Percentiles rank a stretch among this genome's conserved stretches.
These are phyloP conservation scores for Drosophila bipectinata DNA, from an alignment of 1,140 invertebrate genomes.

Conservation along the genomic window DNA sequence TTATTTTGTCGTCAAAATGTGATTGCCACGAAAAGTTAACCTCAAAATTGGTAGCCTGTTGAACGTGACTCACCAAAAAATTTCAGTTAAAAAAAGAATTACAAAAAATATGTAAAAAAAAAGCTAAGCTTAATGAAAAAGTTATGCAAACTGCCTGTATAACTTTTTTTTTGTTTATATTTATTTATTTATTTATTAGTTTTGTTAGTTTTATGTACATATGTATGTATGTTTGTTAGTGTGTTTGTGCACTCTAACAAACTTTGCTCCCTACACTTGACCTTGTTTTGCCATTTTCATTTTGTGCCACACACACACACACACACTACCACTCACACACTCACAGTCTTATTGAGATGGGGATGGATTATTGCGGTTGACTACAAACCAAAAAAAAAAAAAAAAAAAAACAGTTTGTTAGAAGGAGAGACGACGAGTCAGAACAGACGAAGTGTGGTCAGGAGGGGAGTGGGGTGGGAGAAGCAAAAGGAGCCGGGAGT, in stretches of 20 bases:
- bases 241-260: conserved; percentile 68
- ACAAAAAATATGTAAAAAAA: not conserved
- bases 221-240: conserved; percentile 10
- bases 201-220: not conserved
- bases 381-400: conserved; percentile 28
- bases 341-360: conserved; percentile 37
- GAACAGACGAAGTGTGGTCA: not conserved
- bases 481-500: not conserved
- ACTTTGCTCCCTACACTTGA: conserved; percentile 81
- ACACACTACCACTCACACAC: conserved; percentile 18
- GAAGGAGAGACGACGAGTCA: not conserved
- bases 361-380: conserved; percentile 63
- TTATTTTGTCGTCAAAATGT: conserved; percentile 64
- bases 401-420: conserved; percentile 27
- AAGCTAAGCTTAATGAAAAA: conserved; percentile 56
- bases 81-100: not conserved
- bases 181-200: conserved; percentile 1
- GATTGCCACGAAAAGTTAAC: conserved; percentile 56
- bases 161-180: conserved; percentile 10
- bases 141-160: conserved; percentile 52
- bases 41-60: conserved; percentile 67
- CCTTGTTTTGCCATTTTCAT: conserved; percentile 80
- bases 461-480: not conserved
- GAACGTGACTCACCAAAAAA: conserved; percentile 48
- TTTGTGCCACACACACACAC: conserved; percentile 52